Evolutionary conservation across 2,113 vertebrate genomes (phyloP).

Genomic region (Tragelaphus imberbis): DNA sequence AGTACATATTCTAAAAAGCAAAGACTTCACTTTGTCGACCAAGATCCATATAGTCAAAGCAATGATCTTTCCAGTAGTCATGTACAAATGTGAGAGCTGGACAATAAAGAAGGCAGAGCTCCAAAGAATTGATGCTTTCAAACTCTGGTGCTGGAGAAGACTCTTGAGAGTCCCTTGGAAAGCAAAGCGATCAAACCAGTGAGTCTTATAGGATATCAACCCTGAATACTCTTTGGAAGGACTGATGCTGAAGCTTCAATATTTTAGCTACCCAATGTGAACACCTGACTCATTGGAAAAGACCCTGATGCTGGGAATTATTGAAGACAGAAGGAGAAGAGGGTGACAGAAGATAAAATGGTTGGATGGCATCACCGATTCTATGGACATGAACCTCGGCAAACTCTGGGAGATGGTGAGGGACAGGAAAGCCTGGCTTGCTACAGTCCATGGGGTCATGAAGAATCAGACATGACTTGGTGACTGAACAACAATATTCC

Average conservation of each 20-base stretch:
- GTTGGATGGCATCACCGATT: not conserved
- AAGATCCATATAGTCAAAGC: not conserved
- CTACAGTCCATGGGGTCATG: not conserved
- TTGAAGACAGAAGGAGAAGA: not conserved
- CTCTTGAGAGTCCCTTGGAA: not conserved
- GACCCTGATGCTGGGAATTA: not conserved
- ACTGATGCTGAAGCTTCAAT: not conserved
- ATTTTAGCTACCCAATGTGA: not conserved
- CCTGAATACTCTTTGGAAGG: not conserved
- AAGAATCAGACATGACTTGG: not conserved
- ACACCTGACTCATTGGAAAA: not conserved
- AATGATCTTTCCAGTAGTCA: not conserved
- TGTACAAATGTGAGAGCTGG: not conserved
- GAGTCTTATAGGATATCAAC: not conserved
- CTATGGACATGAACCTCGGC: not conserved
- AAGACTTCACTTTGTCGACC: not conserved
- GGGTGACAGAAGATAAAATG: not conserved
- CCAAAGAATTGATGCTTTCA: not conserved
- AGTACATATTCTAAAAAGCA: not conserved
- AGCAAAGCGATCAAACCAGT: not conserved
- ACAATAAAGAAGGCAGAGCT: not conserved
- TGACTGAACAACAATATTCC: not conserved
- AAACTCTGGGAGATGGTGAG: not conserved
- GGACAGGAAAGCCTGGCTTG: not conserved
- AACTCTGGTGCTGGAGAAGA: not conserved